Percentiles rank a stretch among this genome's conserved stretches.
phyloP scores from a whole-genome alignment of 2,888 invertebrate species.

The Lasioglossum zephyrum region DNA sequence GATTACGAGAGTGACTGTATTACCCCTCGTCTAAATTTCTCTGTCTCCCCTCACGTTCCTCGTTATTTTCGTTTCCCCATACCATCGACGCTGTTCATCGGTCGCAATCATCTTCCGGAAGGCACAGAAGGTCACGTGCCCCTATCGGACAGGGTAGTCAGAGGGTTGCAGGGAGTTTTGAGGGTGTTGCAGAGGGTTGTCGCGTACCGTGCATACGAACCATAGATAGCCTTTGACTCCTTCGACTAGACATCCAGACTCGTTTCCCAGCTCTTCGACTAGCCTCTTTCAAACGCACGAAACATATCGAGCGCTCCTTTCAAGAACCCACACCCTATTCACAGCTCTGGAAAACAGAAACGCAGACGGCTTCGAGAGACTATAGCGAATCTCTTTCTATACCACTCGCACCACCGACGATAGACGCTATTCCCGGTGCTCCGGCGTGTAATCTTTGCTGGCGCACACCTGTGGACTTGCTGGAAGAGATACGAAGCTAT shows the following conservation, averaged over 20 bases:
- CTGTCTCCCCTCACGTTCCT: not conserved
- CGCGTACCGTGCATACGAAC: constrained; percentile 34
- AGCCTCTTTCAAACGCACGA: constrained; percentile 9
- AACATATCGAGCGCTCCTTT: constrained; percentile 35
- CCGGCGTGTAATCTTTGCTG: not conserved
- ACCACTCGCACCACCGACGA: not conserved
- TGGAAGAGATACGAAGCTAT: not conserved
- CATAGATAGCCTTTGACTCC: constrained; percentile 35
- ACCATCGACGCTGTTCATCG: constrained; percentile 25
- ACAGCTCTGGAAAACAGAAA: constrained; percentile 10
- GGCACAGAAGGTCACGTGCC: constrained; percentile 51
- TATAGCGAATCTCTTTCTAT: not conserved
- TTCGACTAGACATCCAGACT: not conserved
- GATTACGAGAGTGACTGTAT: too few relatives aligned
- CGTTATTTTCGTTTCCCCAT: constrained; percentile 25
- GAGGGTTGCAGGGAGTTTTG: not conserved
- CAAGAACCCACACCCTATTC: not conserved
- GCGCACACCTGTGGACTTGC: constrained; percentile 2
- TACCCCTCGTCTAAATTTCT: not conserved
- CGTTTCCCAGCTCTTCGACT: not conserved
- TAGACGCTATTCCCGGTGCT: not conserved
- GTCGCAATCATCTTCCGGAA: constrained; percentile 47
- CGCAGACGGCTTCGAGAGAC: not conserved
- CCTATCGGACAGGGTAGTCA: not conserved
- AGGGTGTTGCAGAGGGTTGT: not conserved